phyloP scores from a whole-genome alignment of 30 jellyfish, hydroid and myxozoan genomes.

The Rhopilema esculentum region DNA sequence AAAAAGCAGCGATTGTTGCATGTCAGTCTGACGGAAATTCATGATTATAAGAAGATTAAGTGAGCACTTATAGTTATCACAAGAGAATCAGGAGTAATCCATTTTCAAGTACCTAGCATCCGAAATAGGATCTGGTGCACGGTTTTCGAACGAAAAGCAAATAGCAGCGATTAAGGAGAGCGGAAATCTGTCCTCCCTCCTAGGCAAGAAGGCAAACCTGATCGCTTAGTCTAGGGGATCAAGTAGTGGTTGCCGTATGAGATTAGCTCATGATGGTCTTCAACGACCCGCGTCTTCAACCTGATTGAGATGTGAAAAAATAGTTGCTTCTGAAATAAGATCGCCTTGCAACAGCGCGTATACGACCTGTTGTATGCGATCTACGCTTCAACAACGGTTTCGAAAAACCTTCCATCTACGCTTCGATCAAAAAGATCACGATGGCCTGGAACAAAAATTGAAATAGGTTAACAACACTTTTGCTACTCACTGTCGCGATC shows the following conservation, averaged over 20 bases:
- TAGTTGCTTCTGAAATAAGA: too few relatives aligned
- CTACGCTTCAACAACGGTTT: too few relatives aligned
- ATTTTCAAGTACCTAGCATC: not conserved
- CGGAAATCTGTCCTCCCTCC: not conserved
- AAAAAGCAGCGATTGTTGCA: not conserved
- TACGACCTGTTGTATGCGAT: too few relatives aligned
- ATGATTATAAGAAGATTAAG: not conserved
- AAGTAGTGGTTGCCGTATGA: not conserved
- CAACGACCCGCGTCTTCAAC: not conserved
- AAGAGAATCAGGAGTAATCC: not conserved
- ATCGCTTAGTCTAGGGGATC: not conserved
- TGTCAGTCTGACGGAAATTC: not conserved
- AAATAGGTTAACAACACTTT: too few relatives aligned
- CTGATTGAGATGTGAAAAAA: not conserved
- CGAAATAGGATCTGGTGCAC: not conserved
- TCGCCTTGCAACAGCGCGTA: too few relatives aligned
- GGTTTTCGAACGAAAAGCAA: not conserved
- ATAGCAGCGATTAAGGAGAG: not conserved
- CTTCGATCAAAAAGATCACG: too few relatives aligned
- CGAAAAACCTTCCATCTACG: too few relatives aligned
- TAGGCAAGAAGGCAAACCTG: too few relatives aligned
- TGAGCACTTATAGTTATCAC: not conserved
- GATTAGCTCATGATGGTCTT: not conserved
- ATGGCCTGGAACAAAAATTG: too few relatives aligned
- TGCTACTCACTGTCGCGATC: conserved; percentile 34